phyloP scores from a whole-genome alignment of 2,888 invertebrate genomes.

The Pantelozetes paolii region DNA sequence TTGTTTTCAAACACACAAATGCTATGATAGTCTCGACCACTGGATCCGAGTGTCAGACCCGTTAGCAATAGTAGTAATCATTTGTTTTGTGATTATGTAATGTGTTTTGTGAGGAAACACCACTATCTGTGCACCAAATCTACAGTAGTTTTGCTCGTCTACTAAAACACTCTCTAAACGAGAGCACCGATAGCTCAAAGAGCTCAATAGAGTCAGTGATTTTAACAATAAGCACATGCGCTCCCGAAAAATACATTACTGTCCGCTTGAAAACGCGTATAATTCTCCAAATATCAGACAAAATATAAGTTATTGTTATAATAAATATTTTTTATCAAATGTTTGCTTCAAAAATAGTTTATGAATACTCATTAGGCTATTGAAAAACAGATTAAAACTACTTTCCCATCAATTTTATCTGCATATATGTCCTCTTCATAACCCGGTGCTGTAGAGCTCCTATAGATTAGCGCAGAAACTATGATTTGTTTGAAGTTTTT shows the following conservation, averaged over 20 bases:
- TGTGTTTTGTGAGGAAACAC: constrained; percentile 14
- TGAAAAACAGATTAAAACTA: neutral
- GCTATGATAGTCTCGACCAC: neutral
- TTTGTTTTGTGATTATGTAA: constrained; percentile 12
- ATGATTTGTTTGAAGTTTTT: neutral
- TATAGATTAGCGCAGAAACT: neutral
- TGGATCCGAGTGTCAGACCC: neutral
- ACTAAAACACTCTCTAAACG: neutral
- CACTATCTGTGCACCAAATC: constrained; percentile 21
- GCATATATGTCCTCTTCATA: neutral
- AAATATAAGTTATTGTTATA: neutral
- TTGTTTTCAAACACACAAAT: neutral
- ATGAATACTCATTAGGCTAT: constrained; percentile 27
- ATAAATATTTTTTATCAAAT: constrained; percentile 19
- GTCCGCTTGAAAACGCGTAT: neutral
- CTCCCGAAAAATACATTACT: neutral
- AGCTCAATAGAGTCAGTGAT: neutral
- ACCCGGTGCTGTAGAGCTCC: neutral
- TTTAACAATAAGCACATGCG: neutral
- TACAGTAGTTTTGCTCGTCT: neutral
- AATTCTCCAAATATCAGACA: neutral
- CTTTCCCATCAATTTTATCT: constrained; percentile 8
- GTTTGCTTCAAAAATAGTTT: neutral
- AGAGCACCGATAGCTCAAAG: constrained; percentile 1
- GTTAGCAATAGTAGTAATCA: neutral